These are phyloP conservation scores for Acanthosepion pharaonis DNA, from an alignment of 2,888 invertebrate species.

Conservation along the genomic window DNA sequence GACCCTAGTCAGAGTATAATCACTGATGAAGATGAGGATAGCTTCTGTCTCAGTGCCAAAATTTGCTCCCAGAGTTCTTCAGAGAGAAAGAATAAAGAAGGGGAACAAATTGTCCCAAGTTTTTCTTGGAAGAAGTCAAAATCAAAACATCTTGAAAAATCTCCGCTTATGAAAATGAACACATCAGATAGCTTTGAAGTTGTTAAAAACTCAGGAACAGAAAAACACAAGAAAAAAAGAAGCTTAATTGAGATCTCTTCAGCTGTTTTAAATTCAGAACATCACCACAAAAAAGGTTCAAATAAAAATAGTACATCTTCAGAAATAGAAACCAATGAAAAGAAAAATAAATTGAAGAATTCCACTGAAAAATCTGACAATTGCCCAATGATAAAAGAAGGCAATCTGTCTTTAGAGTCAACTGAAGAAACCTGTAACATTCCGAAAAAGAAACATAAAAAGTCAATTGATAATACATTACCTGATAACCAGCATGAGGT, in stretches of 20 bases:
- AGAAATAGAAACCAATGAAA: neutral
- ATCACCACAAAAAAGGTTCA: neutral
- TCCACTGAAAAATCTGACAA: no score
- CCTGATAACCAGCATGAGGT: no score
- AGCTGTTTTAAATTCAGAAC: neutral
- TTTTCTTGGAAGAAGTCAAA: neutral
- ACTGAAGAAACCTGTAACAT: no score
- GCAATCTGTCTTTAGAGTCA: no score
- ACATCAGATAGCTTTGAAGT: neutral
- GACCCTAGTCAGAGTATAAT: neutral
- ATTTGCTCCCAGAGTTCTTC: neutral
- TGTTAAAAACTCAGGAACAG: neutral
- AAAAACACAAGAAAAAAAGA: neutral
- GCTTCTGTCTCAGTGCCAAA: neutral
- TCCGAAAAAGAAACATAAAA: no score
- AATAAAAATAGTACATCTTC: neutral
- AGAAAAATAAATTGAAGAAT: neutral
- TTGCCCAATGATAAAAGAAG: no score
- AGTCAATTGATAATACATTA: no score
- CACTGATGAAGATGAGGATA: neutral
- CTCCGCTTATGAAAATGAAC: neutral
- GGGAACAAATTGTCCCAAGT: neutral
- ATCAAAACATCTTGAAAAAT: neutral
- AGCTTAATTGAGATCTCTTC: neutral
- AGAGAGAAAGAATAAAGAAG: neutral